Percentiles rank a stretch among this genome's conserved stretches.
These are phyloP conservation scores for Pseudocheirus occidentalis DNA, from an alignment of 2,797 vertebrate genomes.

Conservation along the genomic window DNA sequence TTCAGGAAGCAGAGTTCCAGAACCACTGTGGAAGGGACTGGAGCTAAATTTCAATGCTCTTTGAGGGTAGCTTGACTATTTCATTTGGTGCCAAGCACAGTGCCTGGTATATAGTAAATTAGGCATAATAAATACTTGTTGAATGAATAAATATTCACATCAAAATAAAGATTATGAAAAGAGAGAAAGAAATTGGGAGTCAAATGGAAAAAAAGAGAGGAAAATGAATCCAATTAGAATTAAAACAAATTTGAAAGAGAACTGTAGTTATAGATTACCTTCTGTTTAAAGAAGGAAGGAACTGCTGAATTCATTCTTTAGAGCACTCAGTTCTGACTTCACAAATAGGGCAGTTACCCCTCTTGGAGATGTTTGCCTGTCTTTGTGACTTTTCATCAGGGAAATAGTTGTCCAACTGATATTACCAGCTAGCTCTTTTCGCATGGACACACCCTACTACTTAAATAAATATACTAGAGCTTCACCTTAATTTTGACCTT, in stretches of 20 bases:
- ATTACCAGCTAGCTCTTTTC: background rate
- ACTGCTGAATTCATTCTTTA: background rate
- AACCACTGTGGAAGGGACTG: conserved; percentile 13
- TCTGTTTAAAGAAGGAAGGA: conserved; percentile 3
- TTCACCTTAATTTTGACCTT: background rate
- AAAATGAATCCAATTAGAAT: background rate
- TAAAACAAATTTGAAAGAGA: background rate
- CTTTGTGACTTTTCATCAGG: conserved; percentile 3
- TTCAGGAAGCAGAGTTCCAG: conserved; percentile 41
- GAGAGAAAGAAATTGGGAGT: background rate
- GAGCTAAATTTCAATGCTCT: conserved; percentile 1
- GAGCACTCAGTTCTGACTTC: background rate
- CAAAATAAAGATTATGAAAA: conserved; percentile 21
- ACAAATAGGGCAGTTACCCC: background rate
- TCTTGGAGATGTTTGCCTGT: background rate
- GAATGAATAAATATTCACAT: background rate
- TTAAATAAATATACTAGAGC: background rate
- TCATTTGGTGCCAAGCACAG: background rate
- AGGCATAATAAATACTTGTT: background rate
- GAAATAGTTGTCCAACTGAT: background rate
- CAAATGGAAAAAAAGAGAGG: conserved; percentile 14
- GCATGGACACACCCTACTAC: background rate
- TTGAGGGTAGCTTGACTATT: background rate
- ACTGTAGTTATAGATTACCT: background rate
- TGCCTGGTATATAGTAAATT: background rate